phyloP scores from a whole-genome alignment of 1,140 invertebrate genomes.

The Papilio xuthus region DNA sequence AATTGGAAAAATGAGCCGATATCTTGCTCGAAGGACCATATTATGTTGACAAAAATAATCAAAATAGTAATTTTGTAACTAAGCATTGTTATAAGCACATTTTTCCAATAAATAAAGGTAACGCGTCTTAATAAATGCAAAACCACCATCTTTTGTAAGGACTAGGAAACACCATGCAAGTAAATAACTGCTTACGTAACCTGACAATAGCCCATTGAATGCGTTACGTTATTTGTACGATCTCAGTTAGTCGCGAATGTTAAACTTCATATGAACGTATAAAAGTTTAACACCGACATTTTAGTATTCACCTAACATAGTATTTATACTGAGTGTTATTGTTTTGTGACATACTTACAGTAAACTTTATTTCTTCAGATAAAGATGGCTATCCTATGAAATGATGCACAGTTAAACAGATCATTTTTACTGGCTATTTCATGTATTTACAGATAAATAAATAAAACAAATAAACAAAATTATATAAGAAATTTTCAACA shows the following conservation, averaged over 20 bases:
- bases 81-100: slow-evolving; percentile 46
- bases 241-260: slow-evolving; percentile 68
- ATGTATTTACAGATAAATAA: slow-evolving; percentile 78
- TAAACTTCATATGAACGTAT: slow-evolving; percentile 56
- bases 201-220: slow-evolving; percentile 53
- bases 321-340: slow-evolving; percentile 80
- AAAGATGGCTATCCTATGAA: slow-evolving; percentile 85
- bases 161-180: slow-evolving; percentile 76
- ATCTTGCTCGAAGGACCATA: slow-evolving; percentile 44
- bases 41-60: background rate
- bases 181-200: slow-evolving; percentile 63
- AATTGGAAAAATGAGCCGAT: slow-evolving; percentile 58
- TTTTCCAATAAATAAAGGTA: slow-evolving; percentile 57
- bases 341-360: slow-evolving; percentile 84
- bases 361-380: slow-evolving; percentile 82
- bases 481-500: slow-evolving; percentile 46
- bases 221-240: slow-evolving; percentile 41
- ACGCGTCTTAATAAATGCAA: slow-evolving; percentile 54
- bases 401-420: slow-evolving; percentile 86
- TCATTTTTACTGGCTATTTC: slow-evolving; percentile 83
- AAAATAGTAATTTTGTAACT: background rate
- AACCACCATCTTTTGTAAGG: slow-evolving; percentile 71
- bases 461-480: slow-evolving; percentile 65
- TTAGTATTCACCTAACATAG: slow-evolving; percentile 79
- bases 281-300: slow-evolving; percentile 64